These are phyloP conservation scores for Lochmaea crataegi DNA, from an alignment of 2,888 invertebrate species.

Conservation along the genomic window DNA sequence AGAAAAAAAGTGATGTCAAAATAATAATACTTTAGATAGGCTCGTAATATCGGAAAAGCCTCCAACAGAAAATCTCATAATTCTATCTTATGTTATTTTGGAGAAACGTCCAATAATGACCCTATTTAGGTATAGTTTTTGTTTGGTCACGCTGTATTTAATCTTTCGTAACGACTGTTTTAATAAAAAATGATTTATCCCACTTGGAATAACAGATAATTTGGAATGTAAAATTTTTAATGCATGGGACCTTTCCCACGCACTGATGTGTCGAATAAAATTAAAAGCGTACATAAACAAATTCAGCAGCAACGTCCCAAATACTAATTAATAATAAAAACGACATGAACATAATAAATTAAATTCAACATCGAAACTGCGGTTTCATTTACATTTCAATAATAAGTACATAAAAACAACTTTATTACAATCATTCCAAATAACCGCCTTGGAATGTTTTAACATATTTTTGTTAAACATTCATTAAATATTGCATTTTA, in stretches of 20 bases:
- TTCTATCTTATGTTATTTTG: no score
- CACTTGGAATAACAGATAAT: not conserved
- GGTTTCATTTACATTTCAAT: not conserved
- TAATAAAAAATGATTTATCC: not conserved
- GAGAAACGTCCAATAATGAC: no score
- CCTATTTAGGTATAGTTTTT: not conserved
- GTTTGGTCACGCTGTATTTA: conserved; percentile 6
- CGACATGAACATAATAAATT: conserved; percentile 41
- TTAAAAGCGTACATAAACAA: conserved; percentile 11
- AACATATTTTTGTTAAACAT: no score
- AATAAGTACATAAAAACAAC: not conserved
- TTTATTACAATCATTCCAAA: not conserved
- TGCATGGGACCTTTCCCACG: conserved; percentile 15
- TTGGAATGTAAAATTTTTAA: conserved; percentile 9
- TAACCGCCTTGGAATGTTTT: not conserved
- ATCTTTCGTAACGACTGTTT: not conserved
- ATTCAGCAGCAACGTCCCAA: conserved; percentile 26
- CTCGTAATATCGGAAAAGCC: no score
- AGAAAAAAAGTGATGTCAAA: no score
- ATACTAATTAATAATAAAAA: conserved; percentile 36
- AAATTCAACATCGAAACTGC: conserved; percentile 4
- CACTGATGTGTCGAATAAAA: not conserved
- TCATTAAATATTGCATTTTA: no score
- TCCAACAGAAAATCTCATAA: no score
- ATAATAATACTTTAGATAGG: no score